These are phyloP conservation scores for Andrena flavipes DNA, from an alignment of 2,888 invertebrate genomes.

Conservation along the genomic window DNA sequence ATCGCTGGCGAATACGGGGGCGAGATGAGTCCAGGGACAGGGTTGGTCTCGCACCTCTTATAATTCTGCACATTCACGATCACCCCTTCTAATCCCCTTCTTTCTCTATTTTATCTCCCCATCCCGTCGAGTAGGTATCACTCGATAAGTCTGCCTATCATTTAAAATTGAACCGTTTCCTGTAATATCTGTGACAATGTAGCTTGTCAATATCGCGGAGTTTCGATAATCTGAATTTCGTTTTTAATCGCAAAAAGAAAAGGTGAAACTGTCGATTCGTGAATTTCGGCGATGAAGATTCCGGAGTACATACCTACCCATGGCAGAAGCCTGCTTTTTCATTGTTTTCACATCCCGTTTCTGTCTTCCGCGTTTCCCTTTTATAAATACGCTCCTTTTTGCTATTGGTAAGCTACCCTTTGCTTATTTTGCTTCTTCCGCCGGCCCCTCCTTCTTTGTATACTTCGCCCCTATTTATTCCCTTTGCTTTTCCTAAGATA, in stretches of 20 bases:
- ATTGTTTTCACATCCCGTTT: background rate
- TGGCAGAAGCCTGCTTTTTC: background rate
- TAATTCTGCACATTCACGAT: conserved; percentile 68
- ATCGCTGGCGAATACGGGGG: conserved; percentile 48
- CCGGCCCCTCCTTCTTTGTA: background rate
- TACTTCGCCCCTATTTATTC: background rate
- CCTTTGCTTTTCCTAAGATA: background rate
- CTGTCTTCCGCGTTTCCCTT: background rate
- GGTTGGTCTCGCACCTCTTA: conserved; percentile 73
- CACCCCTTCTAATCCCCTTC: conserved; percentile 22
- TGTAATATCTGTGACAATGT: background rate
- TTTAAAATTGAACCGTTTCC: background rate
- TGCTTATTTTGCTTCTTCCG: background rate
- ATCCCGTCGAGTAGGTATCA: background rate
- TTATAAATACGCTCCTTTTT: too few relatives aligned
- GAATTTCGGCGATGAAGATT: background rate
- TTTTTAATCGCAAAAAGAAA: too few relatives aligned
- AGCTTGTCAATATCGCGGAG: background rate
- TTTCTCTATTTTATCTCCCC: conserved; percentile 8
- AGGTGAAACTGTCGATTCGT: background rate
- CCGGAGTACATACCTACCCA: background rate
- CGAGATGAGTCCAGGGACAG: conserved; percentile 73
- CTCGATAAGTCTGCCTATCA: background rate
- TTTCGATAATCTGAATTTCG: background rate
- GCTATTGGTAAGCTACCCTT: background rate